A percentile compares a stretch with the other conserved stretches of the same genome.
These are phyloP conservation scores for Urophycis tenuis DNA, from an alignment of 2,797 vertebrate genomes.

Conservation along the genomic window DNA sequence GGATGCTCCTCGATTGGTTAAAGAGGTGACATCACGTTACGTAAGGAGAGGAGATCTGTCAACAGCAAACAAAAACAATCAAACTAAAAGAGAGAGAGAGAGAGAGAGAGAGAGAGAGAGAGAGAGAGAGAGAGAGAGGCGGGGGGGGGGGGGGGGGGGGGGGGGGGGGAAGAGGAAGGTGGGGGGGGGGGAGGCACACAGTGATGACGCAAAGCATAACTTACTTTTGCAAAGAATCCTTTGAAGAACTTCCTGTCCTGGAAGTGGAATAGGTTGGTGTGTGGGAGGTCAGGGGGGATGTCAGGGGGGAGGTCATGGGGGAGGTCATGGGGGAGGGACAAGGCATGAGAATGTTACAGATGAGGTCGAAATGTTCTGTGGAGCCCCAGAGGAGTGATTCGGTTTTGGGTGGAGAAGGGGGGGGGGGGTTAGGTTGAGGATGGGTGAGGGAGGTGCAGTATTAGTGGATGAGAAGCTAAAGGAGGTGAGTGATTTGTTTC, in stretches of 20 bases:
- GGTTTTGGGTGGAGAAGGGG: slow-evolving; percentile 19
- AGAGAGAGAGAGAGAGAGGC: slow-evolving; percentile 26
- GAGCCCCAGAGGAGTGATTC: slow-evolving; percentile 58
- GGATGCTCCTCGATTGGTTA: not conserved
- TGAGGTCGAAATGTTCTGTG: slow-evolving; percentile 73
- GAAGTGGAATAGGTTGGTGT: slow-evolving; percentile 85
- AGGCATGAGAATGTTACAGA: slow-evolving; percentile 95
- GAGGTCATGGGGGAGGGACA: slow-evolving; percentile 80
- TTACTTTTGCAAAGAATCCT: slow-evolving; percentile 99
- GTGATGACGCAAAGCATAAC: slow-evolving; percentile 71
- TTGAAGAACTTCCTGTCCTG: slow-evolving; percentile 99
- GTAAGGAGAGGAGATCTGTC: not conserved
- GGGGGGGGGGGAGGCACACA: slow-evolving; percentile 39
- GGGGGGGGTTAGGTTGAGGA: slow-evolving; percentile 11
- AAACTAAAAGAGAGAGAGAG: slow-evolving; percentile 14
- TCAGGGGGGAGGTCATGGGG: slow-evolving; percentile 61
- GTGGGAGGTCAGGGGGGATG: slow-evolving; percentile 71
- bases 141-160: slow-evolving; percentile 19
- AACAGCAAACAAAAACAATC: slow-evolving; percentile 9
- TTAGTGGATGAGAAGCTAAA: not conserved
- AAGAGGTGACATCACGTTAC: not conserved
- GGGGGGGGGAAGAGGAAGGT: too few relatives aligned
- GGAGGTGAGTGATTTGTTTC: not conserved
- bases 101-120: slow-evolving; percentile 10
- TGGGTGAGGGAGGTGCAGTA: not conserved